These are phyloP conservation scores for Delphinapterus leucas DNA, from an alignment of 2,113 vertebrate genomes.

Conservation along the genomic window DNA sequence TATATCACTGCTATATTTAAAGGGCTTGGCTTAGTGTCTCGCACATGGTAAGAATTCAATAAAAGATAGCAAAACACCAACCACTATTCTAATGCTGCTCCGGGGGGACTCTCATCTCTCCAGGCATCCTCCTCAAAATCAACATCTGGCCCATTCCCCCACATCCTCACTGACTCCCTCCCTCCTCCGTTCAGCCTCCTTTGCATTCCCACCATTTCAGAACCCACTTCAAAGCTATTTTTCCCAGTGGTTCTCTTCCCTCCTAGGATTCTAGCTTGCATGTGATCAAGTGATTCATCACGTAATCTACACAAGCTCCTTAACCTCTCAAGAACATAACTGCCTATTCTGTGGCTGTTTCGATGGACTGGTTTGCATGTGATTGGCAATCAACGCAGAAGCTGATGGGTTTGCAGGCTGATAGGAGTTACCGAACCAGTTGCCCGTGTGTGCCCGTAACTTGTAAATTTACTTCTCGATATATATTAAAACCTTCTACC, in stretches of 20 bases:
- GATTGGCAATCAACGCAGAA: background rate
- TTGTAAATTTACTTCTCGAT: conserved; percentile 16
- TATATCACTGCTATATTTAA: background rate
- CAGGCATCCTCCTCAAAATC: background rate
- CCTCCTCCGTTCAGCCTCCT: background rate
- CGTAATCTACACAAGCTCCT: background rate
- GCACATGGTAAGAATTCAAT: background rate
- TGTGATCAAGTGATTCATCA: background rate
- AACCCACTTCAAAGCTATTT: background rate
- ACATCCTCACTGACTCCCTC: background rate
- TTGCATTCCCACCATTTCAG: background rate
- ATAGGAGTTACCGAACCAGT: background rate
- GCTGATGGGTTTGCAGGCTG: background rate
- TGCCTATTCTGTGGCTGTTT: too few species aligned
- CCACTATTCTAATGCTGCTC: background rate
- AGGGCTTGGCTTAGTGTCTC: background rate
- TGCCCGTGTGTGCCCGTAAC: background rate
- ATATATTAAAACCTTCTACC: conserved; percentile 27
- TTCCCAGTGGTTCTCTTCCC: background rate
- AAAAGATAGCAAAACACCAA: background rate
- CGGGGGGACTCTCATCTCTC: background rate
- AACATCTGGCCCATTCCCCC: background rate
- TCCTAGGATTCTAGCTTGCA: background rate
- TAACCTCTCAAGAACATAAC: background rate
- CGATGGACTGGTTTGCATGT: background rate